Conservation (phyloP, 2,888 invertebrate species). For the Blastobasis adustella region DNA sequence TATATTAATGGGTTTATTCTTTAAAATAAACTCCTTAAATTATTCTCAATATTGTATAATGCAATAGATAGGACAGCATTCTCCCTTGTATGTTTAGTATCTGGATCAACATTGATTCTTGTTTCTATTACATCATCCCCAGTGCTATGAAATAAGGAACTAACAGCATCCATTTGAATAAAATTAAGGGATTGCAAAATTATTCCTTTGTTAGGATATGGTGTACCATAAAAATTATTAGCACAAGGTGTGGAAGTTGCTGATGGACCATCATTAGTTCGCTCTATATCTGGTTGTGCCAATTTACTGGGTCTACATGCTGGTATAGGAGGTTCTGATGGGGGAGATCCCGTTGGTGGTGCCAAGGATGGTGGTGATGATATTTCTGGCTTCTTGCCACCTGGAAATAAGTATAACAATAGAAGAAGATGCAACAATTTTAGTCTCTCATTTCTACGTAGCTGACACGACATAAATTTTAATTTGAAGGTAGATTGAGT, state of each 20-base stretch:
- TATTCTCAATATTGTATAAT: conserved; percentile 56
- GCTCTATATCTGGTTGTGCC: no score
- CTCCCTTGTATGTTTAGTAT: conserved; percentile 29
- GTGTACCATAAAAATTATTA: conserved; percentile 29
- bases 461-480: not conserved
- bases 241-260: conserved; percentile 13
- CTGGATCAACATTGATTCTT: no score
- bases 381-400: conserved; percentile 31
- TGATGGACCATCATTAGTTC: no score
- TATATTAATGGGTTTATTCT: not conserved
- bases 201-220: conserved; percentile 61
- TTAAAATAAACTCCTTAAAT: conserved; percentile 65
- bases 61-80: conserved; percentile 50
- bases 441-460: not conserved
- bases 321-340: conserved; percentile 17
- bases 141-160: conserved; percentile 38
- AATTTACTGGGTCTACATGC: conserved; percentile 2
- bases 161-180: conserved; percentile 68
- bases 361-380: conserved; percentile 23
- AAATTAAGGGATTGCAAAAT: conserved; percentile 65
- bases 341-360: conserved; percentile 17
- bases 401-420: conserved; percentile 24
- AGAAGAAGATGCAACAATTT: not conserved
- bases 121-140: no score
- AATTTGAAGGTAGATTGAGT: not conserved